A percentile compares a stretch with the other conserved stretches of the same genome.
phyloP scores from a whole-genome alignment of 2,113 vertebrate species.

The Balaeniceps rex region DNA sequence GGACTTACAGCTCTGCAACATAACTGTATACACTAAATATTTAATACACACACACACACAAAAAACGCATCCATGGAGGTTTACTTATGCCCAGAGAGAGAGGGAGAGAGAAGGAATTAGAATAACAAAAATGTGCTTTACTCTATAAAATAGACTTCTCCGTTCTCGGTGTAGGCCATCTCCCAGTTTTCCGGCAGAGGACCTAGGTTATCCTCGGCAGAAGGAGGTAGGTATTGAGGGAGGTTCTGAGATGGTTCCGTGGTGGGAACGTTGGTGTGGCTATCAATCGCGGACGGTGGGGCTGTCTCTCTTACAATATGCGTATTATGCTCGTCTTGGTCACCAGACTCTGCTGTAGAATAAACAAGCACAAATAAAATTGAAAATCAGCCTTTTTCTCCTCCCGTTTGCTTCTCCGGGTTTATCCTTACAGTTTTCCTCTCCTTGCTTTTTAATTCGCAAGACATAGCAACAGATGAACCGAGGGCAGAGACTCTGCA shows the following conservation, averaged over 20 bases:
- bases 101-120: background rate
- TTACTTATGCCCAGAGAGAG: background rate
- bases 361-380: background rate
- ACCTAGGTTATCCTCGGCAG: conserved; percentile 91
- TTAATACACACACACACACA: background rate
- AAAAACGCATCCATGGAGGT: background rate
- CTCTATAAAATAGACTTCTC: conserved; percentile 99
- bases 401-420: background rate
- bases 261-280: conserved; percentile 83
- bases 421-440: background rate
- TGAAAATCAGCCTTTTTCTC: background rate
- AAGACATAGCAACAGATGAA: background rate
- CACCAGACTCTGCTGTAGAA: conserved; percentile 88
- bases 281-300: conserved; percentile 65
- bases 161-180: conserved; percentile 99
- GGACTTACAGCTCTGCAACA: background rate
- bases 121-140: conserved; percentile 72
- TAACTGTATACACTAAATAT: background rate
- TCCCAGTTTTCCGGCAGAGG: conserved; percentile 98
- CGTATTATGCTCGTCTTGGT: conserved; percentile 85
- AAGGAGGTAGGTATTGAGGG: conserved; percentile 92
- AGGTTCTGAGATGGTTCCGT: conserved; percentile 96
- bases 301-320: conserved; percentile 73
- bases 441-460: background rate
- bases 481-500: background rate